Evolutionary conservation across 1,140 invertebrate genomes (phyloP).

Genomic region (Battus philenor): DNA sequence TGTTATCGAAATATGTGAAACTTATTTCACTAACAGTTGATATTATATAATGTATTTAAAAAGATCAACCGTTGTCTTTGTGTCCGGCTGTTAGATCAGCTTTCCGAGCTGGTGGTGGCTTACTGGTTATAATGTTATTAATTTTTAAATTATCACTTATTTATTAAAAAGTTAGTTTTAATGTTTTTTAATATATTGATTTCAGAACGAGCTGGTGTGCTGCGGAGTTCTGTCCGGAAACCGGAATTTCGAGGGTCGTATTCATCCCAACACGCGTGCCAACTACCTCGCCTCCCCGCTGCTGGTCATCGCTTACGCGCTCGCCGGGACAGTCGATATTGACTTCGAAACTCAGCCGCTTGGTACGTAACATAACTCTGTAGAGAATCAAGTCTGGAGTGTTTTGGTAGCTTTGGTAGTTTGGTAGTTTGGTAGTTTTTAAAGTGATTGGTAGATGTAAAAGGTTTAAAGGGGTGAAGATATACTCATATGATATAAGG

Average conservation of each 20-base stretch:
- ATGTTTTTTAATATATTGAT: no score
- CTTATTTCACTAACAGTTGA: no score
- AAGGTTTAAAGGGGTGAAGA: no score
- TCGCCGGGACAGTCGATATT: constrained; percentile 95
- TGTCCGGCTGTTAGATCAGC: no score
- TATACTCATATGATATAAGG: no score
- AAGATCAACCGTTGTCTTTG: no score
- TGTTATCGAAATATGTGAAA: no score
- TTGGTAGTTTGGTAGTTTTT: neutral
- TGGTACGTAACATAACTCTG: constrained; percentile 74
- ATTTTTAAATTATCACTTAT: no score
- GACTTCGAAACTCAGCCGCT: constrained; percentile 95
- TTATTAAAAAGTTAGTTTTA: no score
- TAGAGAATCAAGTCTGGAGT: neutral
- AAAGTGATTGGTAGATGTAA: neutral
- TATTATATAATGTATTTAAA: no score
- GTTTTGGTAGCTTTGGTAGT: neutral
- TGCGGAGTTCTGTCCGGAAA: constrained; percentile 97
- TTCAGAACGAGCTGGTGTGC: constrained; percentile 92
- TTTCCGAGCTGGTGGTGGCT: no score
- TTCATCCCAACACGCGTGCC: constrained; percentile 96
- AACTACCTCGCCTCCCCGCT: constrained; percentile 98
- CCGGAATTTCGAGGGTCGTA: constrained; percentile 97
- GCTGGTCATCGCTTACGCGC: constrained; percentile 96
- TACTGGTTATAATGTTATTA: no score